Conservation (phyloP, 2,888 invertebrate species). For the Sinelater perroti region DNA sequence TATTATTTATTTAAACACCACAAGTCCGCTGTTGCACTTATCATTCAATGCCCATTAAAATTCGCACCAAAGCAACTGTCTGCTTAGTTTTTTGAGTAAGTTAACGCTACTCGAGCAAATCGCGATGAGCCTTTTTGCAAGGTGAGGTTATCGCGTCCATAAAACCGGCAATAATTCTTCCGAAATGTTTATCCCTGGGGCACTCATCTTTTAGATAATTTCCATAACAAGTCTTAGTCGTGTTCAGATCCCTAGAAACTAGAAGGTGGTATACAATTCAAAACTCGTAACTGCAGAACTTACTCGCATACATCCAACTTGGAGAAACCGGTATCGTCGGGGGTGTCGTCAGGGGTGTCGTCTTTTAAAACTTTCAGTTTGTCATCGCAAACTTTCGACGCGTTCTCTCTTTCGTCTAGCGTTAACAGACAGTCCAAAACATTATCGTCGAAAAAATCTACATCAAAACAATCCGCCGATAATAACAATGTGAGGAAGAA, state of each 20-base stretch:
- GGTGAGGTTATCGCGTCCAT: neutral
- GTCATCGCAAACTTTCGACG: neutral
- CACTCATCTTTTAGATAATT: neutral
- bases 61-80: neutral
- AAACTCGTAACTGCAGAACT: neutral
- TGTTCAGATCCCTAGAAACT: conserved; percentile 8
- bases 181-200: neutral
- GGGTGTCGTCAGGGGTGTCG: too few relatives aligned
- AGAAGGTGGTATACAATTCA: neutral
- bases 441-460: neutral
- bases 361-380: neutral
- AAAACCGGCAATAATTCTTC: neutral
- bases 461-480: neutral
- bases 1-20: too few relatives aligned
- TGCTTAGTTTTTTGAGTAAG: neutral
- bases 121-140: neutral
- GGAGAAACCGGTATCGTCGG: neutral
- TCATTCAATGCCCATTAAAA: too few relatives aligned
- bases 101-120: neutral
- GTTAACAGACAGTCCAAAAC: neutral
- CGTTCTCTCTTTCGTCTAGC: neutral
- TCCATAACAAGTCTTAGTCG: conserved; percentile 1
- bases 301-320: conserved; percentile 16
- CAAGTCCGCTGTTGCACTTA: neutral
- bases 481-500: too few relatives aligned